Evolutionary conservation across 2,113 vertebrate genomes (phyloP).

Genomic region (Machaerirhynchus nigripectus): DNA sequence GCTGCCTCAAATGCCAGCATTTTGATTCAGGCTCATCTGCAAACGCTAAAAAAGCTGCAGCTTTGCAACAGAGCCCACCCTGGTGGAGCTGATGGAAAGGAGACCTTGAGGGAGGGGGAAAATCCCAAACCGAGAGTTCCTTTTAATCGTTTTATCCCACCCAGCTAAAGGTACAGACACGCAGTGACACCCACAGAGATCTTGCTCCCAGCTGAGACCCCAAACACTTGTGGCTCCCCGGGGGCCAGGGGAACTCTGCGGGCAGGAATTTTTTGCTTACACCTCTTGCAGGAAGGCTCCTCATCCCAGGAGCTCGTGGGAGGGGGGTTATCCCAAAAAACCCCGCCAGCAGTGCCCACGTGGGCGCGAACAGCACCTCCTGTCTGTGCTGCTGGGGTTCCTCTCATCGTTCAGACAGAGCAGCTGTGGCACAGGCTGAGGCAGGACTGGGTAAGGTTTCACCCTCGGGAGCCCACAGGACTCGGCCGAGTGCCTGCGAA

Average conservation of each 20-base stretch:
- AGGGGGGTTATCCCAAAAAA: not conserved
- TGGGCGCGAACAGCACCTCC: not conserved
- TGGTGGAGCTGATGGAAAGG: not conserved
- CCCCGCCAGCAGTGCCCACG: not conserved
- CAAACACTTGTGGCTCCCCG: not conserved
- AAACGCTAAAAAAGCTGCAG: not conserved
- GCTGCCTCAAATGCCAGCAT: not conserved
- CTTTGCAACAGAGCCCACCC: not conserved
- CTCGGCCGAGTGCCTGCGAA: fast-evolving
- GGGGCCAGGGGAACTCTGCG: not conserved
- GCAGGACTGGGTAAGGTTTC: not conserved
- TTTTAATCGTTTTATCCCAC: not conserved
- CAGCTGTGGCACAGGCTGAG: not conserved
- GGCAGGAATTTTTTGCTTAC: fast-evolving
- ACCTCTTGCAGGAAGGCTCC: not conserved
- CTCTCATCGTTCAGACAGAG: not conserved
- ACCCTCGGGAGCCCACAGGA: not conserved
- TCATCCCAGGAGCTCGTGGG: fast-evolving
- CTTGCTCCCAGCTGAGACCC: not conserved
- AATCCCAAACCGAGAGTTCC: fast-evolving
- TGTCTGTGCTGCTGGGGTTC: not conserved
- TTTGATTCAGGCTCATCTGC: conserved; percentile 23
- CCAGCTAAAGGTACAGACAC: not conserved
- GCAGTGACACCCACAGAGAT: not conserved
- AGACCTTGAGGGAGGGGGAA: not conserved